Evolutionary conservation across 2,113 vertebrate species (phyloP), one percentile per base, ranked within the genome.

Genomic region (Miniopterus natalensis): DNA sequence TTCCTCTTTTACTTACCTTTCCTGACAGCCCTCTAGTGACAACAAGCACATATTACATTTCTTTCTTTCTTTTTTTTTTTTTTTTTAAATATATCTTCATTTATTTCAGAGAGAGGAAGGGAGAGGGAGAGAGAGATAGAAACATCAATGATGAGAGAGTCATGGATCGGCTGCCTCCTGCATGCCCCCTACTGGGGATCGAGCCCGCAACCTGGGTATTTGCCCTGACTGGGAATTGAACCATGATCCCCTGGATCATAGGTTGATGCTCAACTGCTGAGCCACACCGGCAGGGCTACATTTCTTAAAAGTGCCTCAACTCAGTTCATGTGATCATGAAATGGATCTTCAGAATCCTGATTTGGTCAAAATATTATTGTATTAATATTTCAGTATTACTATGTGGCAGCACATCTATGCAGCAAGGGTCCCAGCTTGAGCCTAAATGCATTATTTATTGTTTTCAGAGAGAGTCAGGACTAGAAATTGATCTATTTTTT

Each of bases 21-120:
- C 59, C 71, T 93, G 55, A 95, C n/a, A 84, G 94, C 78, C 65
- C 85, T 90, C 84, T 93, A 89, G 87, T 93, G 96, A 95, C 87
- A 95, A 83, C 17, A 95, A 95, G 40, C 14, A 78, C 27, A 68
- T 27, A 87, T 29, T 85, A 89, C 78, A 93, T 78, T 85, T 85
- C 57, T 84, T 42, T 36, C 36, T 36, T 36, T 36, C 36, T 36
- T 36, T 36, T 36, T 36, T 36, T 36, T 36, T 36, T 36, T 36
- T 36, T 36, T 36, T 36, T 36, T 36, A 36, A 36, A 36, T 36
- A 36, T 36, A 36, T 36, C 36, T 36, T 36, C 36, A 36, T 36
- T 36, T 36, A 36, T 36, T 36, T 36, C 36, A 36, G 36, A 36
- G 36, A 36, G 36, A 36, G 36, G 36, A 36, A 36, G 36, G 36